Evolutionary conservation across 2,113 vertebrate species (phyloP).

Genomic region (Scartelaos histophorus): DNA sequence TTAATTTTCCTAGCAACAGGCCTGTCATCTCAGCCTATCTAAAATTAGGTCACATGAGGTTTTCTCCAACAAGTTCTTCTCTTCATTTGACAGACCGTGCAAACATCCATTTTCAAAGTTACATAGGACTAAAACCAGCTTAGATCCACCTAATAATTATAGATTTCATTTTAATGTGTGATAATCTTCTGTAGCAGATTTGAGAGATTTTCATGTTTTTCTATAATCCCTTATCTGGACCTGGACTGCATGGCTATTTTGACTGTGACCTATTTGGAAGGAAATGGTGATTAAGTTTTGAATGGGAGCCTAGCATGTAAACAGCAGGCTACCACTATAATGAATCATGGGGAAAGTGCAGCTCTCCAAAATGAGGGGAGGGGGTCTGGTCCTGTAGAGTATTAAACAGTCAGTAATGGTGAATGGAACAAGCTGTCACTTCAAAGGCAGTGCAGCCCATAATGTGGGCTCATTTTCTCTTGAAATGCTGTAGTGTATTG

Average conservation of each 20-base stretch:
- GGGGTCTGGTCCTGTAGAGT: constrained; percentile 2
- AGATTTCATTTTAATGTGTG: constrained; percentile 34
- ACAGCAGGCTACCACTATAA: constrained; percentile 31
- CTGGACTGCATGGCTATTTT: constrained; percentile 30
- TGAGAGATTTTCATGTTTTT: constrained; percentile 8
- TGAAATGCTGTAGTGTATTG: neutral
- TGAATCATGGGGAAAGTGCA: constrained; percentile 30
- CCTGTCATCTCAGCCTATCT: constrained; percentile 21
- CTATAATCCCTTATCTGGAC: constrained; percentile 54
- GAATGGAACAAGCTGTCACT: constrained; percentile 7
- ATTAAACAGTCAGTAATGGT: neutral
- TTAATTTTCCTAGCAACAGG: constrained; percentile 49
- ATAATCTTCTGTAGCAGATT: constrained; percentile 14
- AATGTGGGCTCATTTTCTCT: neutral
- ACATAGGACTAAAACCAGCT: neutral
- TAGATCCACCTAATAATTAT: constrained; percentile 28
- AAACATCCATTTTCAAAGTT: constrained; percentile 7
- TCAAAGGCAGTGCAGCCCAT: neutral
- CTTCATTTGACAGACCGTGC: constrained; percentile 17
- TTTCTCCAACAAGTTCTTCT: constrained; percentile 21
- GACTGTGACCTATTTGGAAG: constrained; percentile 67
- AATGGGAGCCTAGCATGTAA: constrained; percentile 40
- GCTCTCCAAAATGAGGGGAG: constrained; percentile 11
- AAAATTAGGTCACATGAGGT: constrained; percentile 66
- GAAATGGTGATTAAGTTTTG: constrained; percentile 52